Percentiles rank a stretch among this genome's conserved stretches.
These are phyloP conservation scores for Bombus superbus DNA, from an alignment of 1,140 invertebrate genomes.

Conservation along the genomic window DNA sequence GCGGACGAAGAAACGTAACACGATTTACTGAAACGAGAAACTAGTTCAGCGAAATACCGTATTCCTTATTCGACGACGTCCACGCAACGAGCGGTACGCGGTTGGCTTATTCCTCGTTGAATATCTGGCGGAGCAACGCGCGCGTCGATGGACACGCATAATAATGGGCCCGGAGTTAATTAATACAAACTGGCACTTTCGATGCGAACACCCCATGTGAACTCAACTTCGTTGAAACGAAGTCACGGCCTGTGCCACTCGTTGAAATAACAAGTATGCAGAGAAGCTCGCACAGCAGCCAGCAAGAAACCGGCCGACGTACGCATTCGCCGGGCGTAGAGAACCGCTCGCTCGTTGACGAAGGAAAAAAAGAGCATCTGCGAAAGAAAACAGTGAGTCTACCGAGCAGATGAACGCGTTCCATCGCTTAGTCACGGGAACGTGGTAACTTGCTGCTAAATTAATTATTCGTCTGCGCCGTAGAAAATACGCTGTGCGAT, in stretches of 20 bases:
- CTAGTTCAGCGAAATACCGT: conserved; percentile 30
- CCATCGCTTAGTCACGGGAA: conserved; percentile 5
- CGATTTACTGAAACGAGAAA: conserved; percentile 34
- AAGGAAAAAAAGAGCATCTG: conserved; percentile 34
- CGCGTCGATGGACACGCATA: conserved; percentile 32
- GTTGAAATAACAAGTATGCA: conserved; percentile 32
- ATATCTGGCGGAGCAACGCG: not conserved
- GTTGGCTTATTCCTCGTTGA: not conserved
- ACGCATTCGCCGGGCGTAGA: not conserved
- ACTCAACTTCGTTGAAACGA: conserved; percentile 24
- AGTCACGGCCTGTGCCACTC: not conserved
- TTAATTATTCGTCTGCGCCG: not conserved
- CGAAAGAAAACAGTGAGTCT: conserved; percentile 29
- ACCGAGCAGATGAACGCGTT: not conserved
- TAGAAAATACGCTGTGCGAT: not conserved
- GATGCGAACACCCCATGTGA: conserved; percentile 15
- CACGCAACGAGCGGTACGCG: not conserved
- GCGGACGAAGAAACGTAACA: conserved; percentile 14
- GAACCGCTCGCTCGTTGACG: conserved; percentile 4
- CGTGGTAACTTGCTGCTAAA: conserved; percentile 15
- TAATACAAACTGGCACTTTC: conserved; percentile 22
- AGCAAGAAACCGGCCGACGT: conserved; percentile 27
- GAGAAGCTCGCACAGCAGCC: conserved; percentile 6
- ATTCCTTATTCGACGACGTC: conserved; percentile 15
- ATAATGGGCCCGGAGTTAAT: conserved; percentile 32